A percentile compares a stretch with the other conserved stretches of the same genome.
phyloP scores from a whole-genome alignment of 2,888 invertebrate species.

The Synergus itoensis region DNA sequence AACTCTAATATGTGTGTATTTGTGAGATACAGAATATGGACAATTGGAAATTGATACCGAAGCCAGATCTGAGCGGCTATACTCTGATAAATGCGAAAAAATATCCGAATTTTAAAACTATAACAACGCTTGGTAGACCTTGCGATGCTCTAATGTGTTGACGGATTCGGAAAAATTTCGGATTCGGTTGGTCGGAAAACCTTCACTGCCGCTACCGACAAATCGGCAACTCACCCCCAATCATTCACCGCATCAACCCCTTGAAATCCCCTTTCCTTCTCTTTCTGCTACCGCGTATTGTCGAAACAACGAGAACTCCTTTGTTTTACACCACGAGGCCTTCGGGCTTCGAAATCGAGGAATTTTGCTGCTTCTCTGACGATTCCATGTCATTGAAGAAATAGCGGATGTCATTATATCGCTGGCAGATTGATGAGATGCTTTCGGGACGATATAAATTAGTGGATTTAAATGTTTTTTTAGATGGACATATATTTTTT shows the following conservation, averaged over 20 bases:
- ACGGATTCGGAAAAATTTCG: conserved; percentile 14
- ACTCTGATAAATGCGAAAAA: conserved; percentile 73
- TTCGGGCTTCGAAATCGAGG: conserved; percentile 45
- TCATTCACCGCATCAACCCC: neutral
- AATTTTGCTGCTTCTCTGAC: conserved; percentile 2
- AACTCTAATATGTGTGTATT: conserved; percentile 44
- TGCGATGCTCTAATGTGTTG: conserved; percentile 44
- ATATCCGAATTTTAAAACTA: conserved; percentile 63
- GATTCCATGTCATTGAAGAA: conserved; percentile 6
- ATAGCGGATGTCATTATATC: conserved; percentile 55
- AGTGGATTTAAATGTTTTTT: neutral
- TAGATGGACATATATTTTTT: too few species aligned
- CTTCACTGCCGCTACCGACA: neutral
- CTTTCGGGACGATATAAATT: conserved; percentile 5
- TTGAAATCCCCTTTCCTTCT: neutral
- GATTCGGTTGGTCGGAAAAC: conserved; percentile 37
- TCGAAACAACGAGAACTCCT: conserved; percentile 44
- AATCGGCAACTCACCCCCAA: conserved; percentile 17
- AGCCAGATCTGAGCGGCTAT: conserved; percentile 71
- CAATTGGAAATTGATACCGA: conserved; percentile 53
- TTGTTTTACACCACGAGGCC: conserved; percentile 52
- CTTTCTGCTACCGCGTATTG: conserved; percentile 8
- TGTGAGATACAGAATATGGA: conserved; percentile 53
- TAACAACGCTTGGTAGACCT: conserved; percentile 46
- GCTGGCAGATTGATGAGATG: conserved; percentile 74